Evolutionary conservation across 2,113 vertebrate genomes (phyloP), one percentile per base, ranked within the genome.

Genomic region (Machaerirhynchus nigripectus): DNA sequence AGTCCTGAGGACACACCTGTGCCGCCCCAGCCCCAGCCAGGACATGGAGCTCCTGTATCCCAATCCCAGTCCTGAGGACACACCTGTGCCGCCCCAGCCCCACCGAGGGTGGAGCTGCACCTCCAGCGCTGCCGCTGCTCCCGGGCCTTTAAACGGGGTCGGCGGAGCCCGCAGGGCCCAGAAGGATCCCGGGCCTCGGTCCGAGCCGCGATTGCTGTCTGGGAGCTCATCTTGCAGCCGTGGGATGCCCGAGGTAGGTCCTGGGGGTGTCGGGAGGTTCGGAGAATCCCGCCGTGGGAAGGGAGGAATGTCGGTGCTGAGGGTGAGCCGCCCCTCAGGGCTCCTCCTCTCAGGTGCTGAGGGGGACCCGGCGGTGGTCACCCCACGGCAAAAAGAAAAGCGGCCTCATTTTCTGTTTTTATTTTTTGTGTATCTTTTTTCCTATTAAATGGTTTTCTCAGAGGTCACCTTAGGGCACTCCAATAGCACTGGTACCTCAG

Each of bases 331-430:
- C 18, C 17, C 11, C 49, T 4, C 39, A 14, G 9, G 10, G 12
- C 11, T 65, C 30, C 22, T 47, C 30, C 28, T 9, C n/a, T 19
- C 28, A n/a, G 35, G 15, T 16, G 15, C 21, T 30, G 60, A 11
- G 37, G 8, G 1, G 30, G 6, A 0, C 8, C 3, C 3, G 2
- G 26, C 13, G 0, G 20, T 5, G 26, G 4, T 6, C 4, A 4
- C 11, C 19, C 6, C 52, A 3, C 1, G 3, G 7, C 13, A 19
- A 6, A 17, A 35, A 6, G 6, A 1, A 28, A 21, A 35, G 11
- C 3, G 4, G 7, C 21, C 10, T 59, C 1, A 0, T 37, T 24
- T 68, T 79, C 14, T 37, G 1, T 17, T 42, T 85, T 8, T 37
- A 1, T 9, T 42, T 85, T 53, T 20, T 13, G 7, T 15, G 5